Evolutionary conservation across 1,140 invertebrate species (phyloP), one percentile per base, ranked within the genome.

Genomic region (Gryllus bimaculatus): DNA sequence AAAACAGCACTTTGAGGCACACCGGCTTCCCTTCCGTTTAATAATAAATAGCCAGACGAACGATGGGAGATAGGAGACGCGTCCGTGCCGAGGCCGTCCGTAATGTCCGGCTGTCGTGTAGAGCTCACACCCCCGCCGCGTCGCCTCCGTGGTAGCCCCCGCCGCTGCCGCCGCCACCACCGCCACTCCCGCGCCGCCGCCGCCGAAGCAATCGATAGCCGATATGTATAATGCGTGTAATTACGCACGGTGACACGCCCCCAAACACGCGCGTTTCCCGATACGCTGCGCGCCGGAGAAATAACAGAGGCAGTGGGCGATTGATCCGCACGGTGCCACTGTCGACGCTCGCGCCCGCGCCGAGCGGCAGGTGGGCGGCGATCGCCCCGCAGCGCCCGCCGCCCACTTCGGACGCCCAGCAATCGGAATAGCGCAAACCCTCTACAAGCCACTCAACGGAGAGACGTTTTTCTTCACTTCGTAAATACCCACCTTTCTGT

Each of bases 161-260:
- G 2, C 2, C 18, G 54, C 18, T 7, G 54, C 10, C 10, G 54
- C 18, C 54, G 7, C 54, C 54, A 7, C 54, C 18, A 10, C 10
- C 54, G 10, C 54, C 54, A 7, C 54, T 3, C 1, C 18, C 7
- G 2, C 10, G 2, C 2, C 18, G 54, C 18, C 54, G 54, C 10
- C 10, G 54, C 18, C 10, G 18, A 66, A 66, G 54, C 10, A 18
- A 66, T 66, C 54, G 54, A 66, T 66, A 66, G 54, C 18, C 54
- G 54, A 66, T 66, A 66, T 66, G 54, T 66, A 66, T 66, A 66
- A 66, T 66, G 54, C 54, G 54, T 13, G 54, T 66, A 66, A 66
- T 66, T 66, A 66, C 54, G 54, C 26, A 18, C 54, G 54, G 54
- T 66, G 54, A 66, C 54, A 66, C 54, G 10, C 54, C 54, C 54